phyloP scores from a whole-genome alignment of 2,113 vertebrate species.

The Malurus melanocephalus region DNA sequence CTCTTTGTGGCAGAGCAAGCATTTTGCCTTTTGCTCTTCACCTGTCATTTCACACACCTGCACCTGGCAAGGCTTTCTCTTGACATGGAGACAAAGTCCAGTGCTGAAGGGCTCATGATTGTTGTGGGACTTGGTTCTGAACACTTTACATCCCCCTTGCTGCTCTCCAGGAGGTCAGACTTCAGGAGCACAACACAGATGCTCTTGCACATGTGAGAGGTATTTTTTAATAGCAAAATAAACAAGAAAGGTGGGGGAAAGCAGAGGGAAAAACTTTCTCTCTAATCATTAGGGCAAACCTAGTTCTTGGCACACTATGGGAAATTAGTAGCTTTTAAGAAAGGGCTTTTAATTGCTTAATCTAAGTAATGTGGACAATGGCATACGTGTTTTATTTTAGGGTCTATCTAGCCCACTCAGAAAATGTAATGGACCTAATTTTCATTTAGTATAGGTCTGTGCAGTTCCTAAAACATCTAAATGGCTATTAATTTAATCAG shows the following conservation, averaged over 20 bases:
- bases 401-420: conserved; percentile 78
- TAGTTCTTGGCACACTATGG: conserved; percentile 61
- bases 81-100: neutral
- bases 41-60: neutral
- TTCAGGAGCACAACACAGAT: neutral
- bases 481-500: conserved; percentile 97
- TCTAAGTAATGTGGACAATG: conserved; percentile 78
- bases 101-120: neutral
- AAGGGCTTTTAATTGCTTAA: conserved; percentile 83
- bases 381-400: conserved; percentile 83
- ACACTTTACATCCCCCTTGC: neutral
- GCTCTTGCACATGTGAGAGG: neutral
- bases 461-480: conserved; percentile 94
- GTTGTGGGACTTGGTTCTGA: neutral
- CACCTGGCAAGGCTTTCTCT: neutral
- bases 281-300: conserved; percentile 59
- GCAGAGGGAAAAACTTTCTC: neutral
- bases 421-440: conserved; percentile 85
- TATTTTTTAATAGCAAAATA: conserved; percentile 23
- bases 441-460: conserved; percentile 85
- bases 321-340: conserved; percentile 76
- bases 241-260: conserved; percentile 29
- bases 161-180: neutral
- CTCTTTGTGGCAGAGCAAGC: neutral
- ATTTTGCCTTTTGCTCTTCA: neutral